Base-by-base conservation (phyloP, 2,113 vertebrate species). In the human region DNA sequence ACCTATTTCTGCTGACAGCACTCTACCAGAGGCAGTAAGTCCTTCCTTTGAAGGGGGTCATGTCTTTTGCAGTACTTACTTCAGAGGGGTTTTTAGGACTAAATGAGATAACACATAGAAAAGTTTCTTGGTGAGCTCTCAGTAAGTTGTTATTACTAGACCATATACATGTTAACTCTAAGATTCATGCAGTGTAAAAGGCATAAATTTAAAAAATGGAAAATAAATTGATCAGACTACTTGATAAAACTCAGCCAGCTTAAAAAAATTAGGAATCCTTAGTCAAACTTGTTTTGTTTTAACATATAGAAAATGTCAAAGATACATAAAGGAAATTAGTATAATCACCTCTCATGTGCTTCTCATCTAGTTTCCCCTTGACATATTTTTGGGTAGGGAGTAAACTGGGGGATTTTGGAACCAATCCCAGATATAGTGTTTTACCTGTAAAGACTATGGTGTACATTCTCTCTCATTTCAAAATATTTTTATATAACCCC, bases 321-420 rank as follows among this genome's bases (percentile, higher is more conserved):
- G 30, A 50, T 64, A 68, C 3, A n/a, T 76, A 45, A 72, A 50
- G 70, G 75, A 87, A 85, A 85, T 70, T 45, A 61, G 20, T 38
- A 6, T 82, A 88, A 70, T 45, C 11, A 64, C 76, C 8, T 57
- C n/a, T 64, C 32, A 18, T 30, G 40, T 83, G 23, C 18, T 32
- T 85, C 5, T 79, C 14, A 22, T 85, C 32, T 50, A 66, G 27
- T 25, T 85, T 2, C 11, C 57, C 43, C 43, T 75, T 16, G 38
- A 76, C 38, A 35, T 55, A 55, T 23, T 95, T 85, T 68, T 61
- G 68, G 52, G 48, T 70, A 32, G 18, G 17, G 0, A 70, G 17
- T 89, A 93, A 81, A 80, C 5, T 75, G 16, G 61, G 76, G 22
- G 55, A 5, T 97, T 97, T 94, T 94, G 14, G 81, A 90, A 73